Evolutionary conservation across 2,888 invertebrate genomes (phyloP), one percentile per base, ranked within the genome.

Genomic region (Perizoma affinitatum): DNA sequence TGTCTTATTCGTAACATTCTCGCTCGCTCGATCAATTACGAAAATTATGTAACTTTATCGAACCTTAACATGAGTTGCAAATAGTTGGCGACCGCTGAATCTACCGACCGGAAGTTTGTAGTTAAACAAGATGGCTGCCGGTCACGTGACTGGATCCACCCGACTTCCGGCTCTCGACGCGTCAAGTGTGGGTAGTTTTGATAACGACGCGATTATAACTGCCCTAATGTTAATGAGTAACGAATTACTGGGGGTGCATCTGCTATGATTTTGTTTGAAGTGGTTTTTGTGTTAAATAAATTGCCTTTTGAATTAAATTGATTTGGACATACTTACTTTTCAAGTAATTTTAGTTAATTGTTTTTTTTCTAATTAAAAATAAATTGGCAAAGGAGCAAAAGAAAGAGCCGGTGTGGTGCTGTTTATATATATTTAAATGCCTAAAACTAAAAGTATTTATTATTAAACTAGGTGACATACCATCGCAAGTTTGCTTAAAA

Each of bases 91-190:
- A 82, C 75, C 80, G 66, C 86, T 82, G 84, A 70, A 75, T 74
- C 76, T 78, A 76, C 75, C 71, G 79, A 79, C 79, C 90, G 91
- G 91, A 90, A 89, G 86, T 85, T 78, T 73, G 80, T 87, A 85
- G 86, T 90, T 87, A 86, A 82, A 83, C 89, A 91, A 90, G 87
- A 90, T 90, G 89, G 90, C 88, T 71, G 84, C 73, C 66, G 80
- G 86, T 88, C 88, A 89, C 90, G 90, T 90, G 88, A 87, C 89
- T 79, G 88, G 90, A 90, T 90, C 84, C 91, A 90, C 90, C 88
- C 83, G 83, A 74, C 84, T 89, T 91, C 90, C 89, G 89, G 87
- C 80, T 80, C 81, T 84, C 82, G 77, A 79, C 86, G 86, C 86
- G 87, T 89, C 90, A 87, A 90, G 90, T 90, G 80, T 81, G 83